Percentiles rank a stretch among this genome's conserved stretches.
phyloP scores from a whole-genome alignment of 2,797 vertebrate genomes.

The Squalus acanthias region DNA sequence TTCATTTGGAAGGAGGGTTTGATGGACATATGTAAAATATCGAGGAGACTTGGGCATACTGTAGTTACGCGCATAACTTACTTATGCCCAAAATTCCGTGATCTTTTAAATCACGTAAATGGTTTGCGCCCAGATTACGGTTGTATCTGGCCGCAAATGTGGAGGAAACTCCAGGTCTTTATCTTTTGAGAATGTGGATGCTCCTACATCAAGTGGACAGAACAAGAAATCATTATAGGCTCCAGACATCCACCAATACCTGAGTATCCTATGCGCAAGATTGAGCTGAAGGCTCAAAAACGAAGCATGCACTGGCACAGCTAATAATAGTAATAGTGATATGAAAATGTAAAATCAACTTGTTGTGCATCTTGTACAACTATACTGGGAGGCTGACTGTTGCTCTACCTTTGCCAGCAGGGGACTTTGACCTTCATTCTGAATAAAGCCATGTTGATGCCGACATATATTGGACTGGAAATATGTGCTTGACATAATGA shows the following conservation, averaged over 20 bases:
- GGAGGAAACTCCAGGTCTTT: background rate
- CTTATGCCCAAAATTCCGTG: background rate
- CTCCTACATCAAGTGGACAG: no score
- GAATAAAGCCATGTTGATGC: background rate
- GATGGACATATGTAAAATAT: background rate
- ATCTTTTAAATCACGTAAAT: background rate
- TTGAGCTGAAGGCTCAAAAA: no score
- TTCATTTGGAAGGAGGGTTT: background rate
- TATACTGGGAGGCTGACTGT: background rate
- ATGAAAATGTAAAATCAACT: background rate
- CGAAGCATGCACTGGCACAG: background rate
- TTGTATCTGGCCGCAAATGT: background rate
- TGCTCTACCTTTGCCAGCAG: background rate
- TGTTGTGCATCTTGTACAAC: background rate
- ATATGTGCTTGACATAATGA: background rate
- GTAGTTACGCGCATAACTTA: background rate
- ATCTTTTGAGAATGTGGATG: background rate
- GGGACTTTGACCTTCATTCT: constrained; percentile 16
- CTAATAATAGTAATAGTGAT: background rate
- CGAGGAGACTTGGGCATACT: background rate
- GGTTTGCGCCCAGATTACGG: background rate
- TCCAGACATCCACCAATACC: no score
- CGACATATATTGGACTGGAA: background rate
- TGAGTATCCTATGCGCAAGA: no score
- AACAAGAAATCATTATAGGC: no score